Conservation (phyloP, 2,888 invertebrate species). For the Choristoneura rosaceana region DNA sequence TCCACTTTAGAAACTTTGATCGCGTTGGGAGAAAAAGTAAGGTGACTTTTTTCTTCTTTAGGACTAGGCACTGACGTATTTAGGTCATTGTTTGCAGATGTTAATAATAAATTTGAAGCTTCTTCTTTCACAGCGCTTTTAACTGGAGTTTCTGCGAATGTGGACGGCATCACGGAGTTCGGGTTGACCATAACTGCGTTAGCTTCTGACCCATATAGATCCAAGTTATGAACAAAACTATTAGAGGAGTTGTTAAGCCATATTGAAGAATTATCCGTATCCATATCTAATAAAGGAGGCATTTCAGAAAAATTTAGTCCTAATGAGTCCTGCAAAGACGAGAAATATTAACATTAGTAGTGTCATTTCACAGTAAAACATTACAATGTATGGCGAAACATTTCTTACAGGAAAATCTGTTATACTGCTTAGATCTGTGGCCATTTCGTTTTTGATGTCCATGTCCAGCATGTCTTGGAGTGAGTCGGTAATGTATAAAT, state of each 20-base stretch:
- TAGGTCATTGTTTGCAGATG: constrained; percentile 68
- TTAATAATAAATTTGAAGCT: constrained; percentile 78
- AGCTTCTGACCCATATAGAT: constrained; percentile 89
- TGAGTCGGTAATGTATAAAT: constrained; percentile 88
- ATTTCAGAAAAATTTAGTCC: constrained; percentile 87
- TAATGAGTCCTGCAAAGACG: constrained; percentile 81
- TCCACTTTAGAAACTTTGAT: constrained; percentile 87
- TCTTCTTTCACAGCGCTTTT: constrained; percentile 80
- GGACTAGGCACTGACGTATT: constrained; percentile 86
- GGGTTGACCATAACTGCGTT: constrained; percentile 95
- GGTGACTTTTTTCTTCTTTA: constrained; percentile 88
- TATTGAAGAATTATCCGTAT: constrained; percentile 87
- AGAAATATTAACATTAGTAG: neutral
- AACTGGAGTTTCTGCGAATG: constrained; percentile 84
- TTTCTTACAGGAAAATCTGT: constrained; percentile 86
- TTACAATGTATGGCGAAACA: neutral
- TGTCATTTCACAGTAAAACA: neutral
- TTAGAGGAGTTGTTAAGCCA: constrained; percentile 86
- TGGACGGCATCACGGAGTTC: constrained; percentile 94
- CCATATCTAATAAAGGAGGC: constrained; percentile 87
- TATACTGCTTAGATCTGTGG: constrained; percentile 90
- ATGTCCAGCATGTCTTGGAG: constrained; percentile 96
- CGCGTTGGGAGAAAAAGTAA: constrained; percentile 89
- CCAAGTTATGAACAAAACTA: constrained; percentile 88
- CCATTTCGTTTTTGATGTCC: constrained; percentile 95